Evolutionary conservation across 2,113 vertebrate species (phyloP), one percentile per base, ranked within the genome.

Genomic region (Gavialis gangeticus): DNA sequence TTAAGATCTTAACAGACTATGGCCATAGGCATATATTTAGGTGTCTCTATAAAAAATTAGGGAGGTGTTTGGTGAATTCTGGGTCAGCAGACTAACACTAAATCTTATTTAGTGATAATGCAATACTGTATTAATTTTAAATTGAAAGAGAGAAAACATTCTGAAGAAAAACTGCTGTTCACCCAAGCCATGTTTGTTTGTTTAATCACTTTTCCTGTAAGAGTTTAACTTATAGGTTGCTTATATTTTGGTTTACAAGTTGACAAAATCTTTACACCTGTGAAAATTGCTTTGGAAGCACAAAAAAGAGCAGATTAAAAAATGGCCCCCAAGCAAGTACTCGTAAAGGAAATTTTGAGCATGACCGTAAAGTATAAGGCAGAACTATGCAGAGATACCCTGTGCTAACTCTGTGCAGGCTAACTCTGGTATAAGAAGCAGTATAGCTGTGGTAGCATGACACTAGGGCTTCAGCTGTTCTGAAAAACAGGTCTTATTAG

Each of bases 101-200:
- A 37, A 1, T 1, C 73, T 90, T 85, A 93, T 94, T 87, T 89
- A 94, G 62, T 24, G 83, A 81, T 92, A 54, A 83, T 76, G 71
- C 30, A 89, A 84, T 46, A 17, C 6, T 85, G 3, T 59, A 27
- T 87, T 54, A 10, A 81, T 83, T 82, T 91, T 85, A 90, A 89
- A 89, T 34, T 83, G 14, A 22, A 81, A 75, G 59, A 90, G 22
- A 91, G 24, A 58, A 8, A 24, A 1, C 3, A 24, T 73, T 71
- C 46, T 46, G 34, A 73, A 73, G 34, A 12, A 19, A 73, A 73
- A 37, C 34, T 17, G 11, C 22, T 28, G 21, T 56, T 25, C 94
- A 82, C 17, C 69, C 7, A 90, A 83, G 15, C 7, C 4, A 1
- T 79, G 19, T 75, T 79, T 5, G 13, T 79, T 73, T 86, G 24